phyloP scores from a whole-genome alignment of 2,888 invertebrate genomes.

The Pseudococcus jackbeardsleyi region DNA sequence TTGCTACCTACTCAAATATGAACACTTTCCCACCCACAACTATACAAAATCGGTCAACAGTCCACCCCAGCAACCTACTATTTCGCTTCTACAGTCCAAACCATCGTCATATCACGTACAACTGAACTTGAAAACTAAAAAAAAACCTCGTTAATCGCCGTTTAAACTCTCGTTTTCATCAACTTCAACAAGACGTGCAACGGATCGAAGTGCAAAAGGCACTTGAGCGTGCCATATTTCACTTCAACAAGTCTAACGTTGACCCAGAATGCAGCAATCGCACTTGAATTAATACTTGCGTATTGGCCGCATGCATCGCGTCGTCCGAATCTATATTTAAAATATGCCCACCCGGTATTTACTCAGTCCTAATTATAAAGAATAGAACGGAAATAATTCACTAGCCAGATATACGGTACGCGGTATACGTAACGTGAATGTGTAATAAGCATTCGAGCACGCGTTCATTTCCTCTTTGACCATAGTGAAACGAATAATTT shows the following conservation, averaged over 20 bases:
- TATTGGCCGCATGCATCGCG: not conserved
- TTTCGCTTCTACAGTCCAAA: not conserved
- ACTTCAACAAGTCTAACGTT: not conserved
- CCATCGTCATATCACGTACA: not conserved
- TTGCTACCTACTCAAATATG: not conserved
- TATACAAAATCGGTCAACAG: not conserved
- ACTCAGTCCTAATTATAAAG: constrained; percentile 58
- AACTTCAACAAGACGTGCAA: not conserved
- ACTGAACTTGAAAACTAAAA: not conserved
- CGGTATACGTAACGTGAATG: constrained; percentile 49
- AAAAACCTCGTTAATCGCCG: not conserved
- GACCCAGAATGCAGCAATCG: constrained; percentile 49
- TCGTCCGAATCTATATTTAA: constrained; percentile 56
- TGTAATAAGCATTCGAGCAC: constrained; percentile 53
- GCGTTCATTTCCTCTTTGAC: constrained; percentile 57
- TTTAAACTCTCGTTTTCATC: not conserved
- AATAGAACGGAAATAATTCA: constrained; percentile 56
- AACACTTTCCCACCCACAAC: not conserved
- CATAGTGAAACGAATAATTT: constrained; percentile 49
- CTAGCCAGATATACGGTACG: constrained; percentile 27
- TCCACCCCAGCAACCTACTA: not conserved
- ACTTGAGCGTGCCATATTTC: constrained; percentile 20
- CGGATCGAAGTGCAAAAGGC: not conserved
- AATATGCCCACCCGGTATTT: constrained; percentile 58
- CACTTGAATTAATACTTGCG: constrained; percentile 55